Evolutionary conservation across 1,140 invertebrate genomes (phyloP).

Genomic region (Heliconius himera): DNA sequence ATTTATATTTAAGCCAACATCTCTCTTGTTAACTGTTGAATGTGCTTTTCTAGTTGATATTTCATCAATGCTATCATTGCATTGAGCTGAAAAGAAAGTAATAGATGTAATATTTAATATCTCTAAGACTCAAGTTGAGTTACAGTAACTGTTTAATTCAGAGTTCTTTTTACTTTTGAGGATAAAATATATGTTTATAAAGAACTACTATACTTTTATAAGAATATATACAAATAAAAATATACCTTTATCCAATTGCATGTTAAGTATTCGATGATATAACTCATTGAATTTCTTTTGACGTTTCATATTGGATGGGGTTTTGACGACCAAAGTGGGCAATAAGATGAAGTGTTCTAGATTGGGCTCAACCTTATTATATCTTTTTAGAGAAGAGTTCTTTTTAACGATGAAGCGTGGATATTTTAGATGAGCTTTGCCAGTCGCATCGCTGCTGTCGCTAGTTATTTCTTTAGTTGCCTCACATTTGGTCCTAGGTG

Average conservation of each 20-base stretch:
- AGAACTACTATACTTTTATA: too few relatives aligned
- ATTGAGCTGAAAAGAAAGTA: conserved; percentile 49
- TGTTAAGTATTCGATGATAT: conserved; percentile 70
- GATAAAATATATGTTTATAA: too few relatives aligned
- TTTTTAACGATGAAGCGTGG: conserved; percentile 67
- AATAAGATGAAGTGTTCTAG: conserved; percentile 72
- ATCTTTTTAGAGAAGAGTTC: conserved; percentile 57
- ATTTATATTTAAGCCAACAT: conserved; percentile 65
- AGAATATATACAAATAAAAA: not conserved
- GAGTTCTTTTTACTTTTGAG: too few relatives aligned
- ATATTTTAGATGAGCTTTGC: conserved; percentile 45
- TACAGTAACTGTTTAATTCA: too few relatives aligned
- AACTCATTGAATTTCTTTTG: conserved; percentile 75
- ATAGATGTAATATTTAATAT: not conserved
- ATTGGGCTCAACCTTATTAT: conserved; percentile 58
- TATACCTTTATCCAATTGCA: conserved; percentile 55
- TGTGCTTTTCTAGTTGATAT: conserved; percentile 10
- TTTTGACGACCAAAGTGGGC: conserved; percentile 73
- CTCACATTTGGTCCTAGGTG: conserved; percentile 10
- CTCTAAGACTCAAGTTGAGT: too few relatives aligned
- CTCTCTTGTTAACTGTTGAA: conserved; percentile 48
- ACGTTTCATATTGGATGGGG: conserved; percentile 72
- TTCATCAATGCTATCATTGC: conserved; percentile 26
- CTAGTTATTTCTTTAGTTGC: conserved; percentile 43
- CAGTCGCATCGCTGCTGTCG: conserved; percentile 49